Percentiles rank a stretch among this genome's conserved stretches.
Evolutionary conservation across 64 coral and sea anemone genomes (phyloP).

Genomic region (Pocillopora verrucosa): DNA sequence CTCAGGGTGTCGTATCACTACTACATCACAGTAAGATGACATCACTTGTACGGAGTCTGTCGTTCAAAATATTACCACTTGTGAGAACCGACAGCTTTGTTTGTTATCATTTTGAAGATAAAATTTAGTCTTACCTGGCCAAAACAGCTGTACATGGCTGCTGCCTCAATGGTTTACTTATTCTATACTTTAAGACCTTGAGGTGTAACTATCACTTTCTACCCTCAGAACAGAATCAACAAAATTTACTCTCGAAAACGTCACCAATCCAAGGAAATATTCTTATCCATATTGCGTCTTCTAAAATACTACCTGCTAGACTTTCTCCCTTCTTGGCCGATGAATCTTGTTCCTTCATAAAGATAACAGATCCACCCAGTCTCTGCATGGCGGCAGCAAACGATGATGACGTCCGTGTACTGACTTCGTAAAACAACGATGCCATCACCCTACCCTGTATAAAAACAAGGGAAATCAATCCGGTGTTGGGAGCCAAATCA

Average conservation of each 20-base stretch:
- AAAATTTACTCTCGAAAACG: too few relatives aligned
- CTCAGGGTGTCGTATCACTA: constrained; percentile 84
- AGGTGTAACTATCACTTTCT: too few relatives aligned
- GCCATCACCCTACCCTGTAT: constrained; percentile 94
- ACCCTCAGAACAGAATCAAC: too few relatives aligned
- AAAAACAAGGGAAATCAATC: not conserved
- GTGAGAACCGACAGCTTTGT: not conserved
- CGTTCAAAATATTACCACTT: not conserved
- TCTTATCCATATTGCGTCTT: not conserved
- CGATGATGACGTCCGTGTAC: constrained; percentile 84
- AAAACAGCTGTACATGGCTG: too few relatives aligned
- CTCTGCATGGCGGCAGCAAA: constrained; percentile 97
- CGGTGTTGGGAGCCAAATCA: not conserved
- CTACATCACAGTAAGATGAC: constrained; percentile 93
- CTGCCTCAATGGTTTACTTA: too few relatives aligned
- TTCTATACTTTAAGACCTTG: too few relatives aligned
- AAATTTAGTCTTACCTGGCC: too few relatives aligned
- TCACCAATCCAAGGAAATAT: not conserved
- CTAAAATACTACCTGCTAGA: constrained; percentile 61
- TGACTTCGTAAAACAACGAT: constrained; percentile 91
- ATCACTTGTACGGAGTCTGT: constrained; percentile 90
- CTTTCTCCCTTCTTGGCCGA: constrained; percentile 96
- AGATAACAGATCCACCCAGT: constrained; percentile 88
- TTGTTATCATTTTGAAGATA: too few relatives aligned
- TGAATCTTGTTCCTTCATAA: constrained; percentile 82